These are phyloP conservation scores for Drosophila novamexicana DNA, from an alignment of 1,140 invertebrate species.

Conservation along the genomic window DNA sequence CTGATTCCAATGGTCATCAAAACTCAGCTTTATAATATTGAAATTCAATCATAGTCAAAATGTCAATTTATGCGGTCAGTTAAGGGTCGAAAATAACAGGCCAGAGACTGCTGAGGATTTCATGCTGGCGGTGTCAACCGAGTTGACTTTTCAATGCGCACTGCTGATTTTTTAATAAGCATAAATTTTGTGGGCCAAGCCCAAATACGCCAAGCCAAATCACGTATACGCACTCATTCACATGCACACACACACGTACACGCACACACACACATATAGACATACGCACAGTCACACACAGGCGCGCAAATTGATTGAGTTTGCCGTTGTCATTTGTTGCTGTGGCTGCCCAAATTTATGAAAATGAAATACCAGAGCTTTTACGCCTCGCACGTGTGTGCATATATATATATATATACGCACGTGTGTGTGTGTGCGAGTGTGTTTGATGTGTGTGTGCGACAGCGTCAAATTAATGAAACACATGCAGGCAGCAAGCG, in stretches of 20 bases:
- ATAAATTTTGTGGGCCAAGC: conserved; percentile 68
- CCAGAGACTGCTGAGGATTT: neutral
- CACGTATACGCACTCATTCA: conserved; percentile 25
- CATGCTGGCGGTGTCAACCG: conserved; percentile 48
- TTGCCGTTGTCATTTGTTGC: conserved; percentile 76
- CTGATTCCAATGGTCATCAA: neutral
- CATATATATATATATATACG: conserved; percentile 32
- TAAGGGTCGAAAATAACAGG: neutral
- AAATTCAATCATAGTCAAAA: neutral
- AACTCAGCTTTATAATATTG: neutral
- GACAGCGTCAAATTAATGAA: conserved; percentile 71
- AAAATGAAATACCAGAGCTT: conserved; percentile 75
- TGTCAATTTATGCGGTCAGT: neutral
- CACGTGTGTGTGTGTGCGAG: conserved; percentile 10
- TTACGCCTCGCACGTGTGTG: conserved; percentile 63
- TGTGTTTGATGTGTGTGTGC: conserved; percentile 27
- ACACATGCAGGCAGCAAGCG: conserved; percentile 63
- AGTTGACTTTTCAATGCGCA: conserved; percentile 70
- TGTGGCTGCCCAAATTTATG: conserved; percentile 71
- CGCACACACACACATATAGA: conserved; percentile 21
- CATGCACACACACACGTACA: conserved; percentile 37
- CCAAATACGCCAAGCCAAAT: conserved; percentile 32
- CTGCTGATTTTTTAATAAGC: conserved; percentile 76
- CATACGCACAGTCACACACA: neutral
- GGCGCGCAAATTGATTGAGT: conserved; percentile 75